A percentile compares a stretch with the other conserved stretches of the same genome.
Conservation (phyloP, 2,797 vertebrate genomes). For the Scarus forsteni region DNA sequence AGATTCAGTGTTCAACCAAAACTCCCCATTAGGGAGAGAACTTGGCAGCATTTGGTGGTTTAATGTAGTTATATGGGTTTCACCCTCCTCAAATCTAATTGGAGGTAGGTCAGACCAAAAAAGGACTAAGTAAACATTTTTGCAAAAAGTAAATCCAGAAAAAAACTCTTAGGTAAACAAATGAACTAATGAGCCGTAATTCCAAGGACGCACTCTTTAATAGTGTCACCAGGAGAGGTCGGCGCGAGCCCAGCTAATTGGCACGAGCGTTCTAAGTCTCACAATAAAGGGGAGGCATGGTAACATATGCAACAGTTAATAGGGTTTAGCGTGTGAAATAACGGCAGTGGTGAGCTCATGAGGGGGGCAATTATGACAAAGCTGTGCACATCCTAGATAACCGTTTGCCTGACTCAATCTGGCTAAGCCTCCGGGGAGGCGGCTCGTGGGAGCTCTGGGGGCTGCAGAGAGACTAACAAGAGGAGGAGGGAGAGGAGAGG, state of each 20-base stretch:
- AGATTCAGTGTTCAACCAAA: too few species aligned
- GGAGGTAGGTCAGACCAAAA: constrained; percentile 57
- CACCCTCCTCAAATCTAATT: constrained; percentile 58
- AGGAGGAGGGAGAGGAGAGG: constrained; percentile 24
- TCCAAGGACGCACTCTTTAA: constrained; percentile 66
- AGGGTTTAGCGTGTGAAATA: constrained; percentile 78
- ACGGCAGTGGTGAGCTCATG: constrained; percentile 75
- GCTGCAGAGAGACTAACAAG: constrained; percentile 59
- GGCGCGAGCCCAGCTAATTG: constrained; percentile 76
- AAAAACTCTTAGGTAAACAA: constrained; percentile 77
- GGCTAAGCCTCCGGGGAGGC: constrained; percentile 71
- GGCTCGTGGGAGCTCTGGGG: constrained; percentile 58
- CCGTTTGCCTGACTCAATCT: constrained; percentile 76
- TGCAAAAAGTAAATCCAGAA: constrained; percentile 40
- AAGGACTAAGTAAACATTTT: constrained; percentile 41
- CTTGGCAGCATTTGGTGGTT: constrained; percentile 14
- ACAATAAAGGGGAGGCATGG: constrained; percentile 67
- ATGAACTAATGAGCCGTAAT: constrained; percentile 81
- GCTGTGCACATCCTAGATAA: constrained; percentile 78
- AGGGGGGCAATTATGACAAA: constrained; percentile 82
- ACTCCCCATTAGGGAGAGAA: constrained; percentile 21
- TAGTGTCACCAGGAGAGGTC: constrained; percentile 62
- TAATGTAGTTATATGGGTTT: constrained; percentile 4
- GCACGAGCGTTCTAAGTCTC: constrained; percentile 62
- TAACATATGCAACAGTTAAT: constrained; percentile 80